A percentile compares a stretch with the other conserved stretches of the same genome.
Evolutionary conservation across 2,797 vertebrate genomes (phyloP).

Genomic region (Botia kubotai): DNA sequence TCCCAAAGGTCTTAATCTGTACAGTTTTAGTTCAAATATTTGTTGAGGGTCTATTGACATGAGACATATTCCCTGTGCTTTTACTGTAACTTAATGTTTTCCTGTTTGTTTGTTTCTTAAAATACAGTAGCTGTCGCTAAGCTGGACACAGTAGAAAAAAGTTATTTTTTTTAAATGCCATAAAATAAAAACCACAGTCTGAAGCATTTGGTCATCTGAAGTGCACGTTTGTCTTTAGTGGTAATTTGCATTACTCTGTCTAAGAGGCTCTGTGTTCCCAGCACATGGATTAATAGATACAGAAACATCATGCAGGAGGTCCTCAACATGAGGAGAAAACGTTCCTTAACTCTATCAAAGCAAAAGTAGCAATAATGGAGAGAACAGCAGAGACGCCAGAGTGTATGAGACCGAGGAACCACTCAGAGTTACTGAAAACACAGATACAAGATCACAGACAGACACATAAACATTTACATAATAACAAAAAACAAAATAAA

Average conservation of each 20-base stretch:
- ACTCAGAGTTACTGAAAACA: conserved; percentile 85
- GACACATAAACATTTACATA: conserved; percentile 36
- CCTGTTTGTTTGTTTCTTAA: background rate
- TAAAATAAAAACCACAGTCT: conserved; percentile 32
- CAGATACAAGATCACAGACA: conserved; percentile 52
- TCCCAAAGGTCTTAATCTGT: conserved; percentile 43
- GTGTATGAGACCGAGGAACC: conserved; percentile 87
- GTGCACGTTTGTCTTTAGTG: background rate
- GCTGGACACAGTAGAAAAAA: conserved; percentile 1
- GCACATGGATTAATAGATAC: conserved; percentile 47
- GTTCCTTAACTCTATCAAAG: conserved; percentile 48
- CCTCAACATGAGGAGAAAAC: conserved; percentile 54
- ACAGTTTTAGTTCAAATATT: conserved; percentile 48
- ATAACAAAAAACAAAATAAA: conserved; percentile 31
- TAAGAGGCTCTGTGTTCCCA: conserved; percentile 54
- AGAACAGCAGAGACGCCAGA: conserved; percentile 62
- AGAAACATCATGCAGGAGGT: conserved; percentile 40
- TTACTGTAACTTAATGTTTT: conserved; percentile 8
- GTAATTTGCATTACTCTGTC: conserved; percentile 47
- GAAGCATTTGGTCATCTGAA: conserved; percentile 38
- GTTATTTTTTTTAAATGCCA: conserved; percentile 8
- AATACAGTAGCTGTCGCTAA: background rate
- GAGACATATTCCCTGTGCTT: conserved; percentile 18
- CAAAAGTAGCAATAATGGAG: conserved; percentile 55
- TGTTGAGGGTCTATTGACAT: conserved; percentile 33